phyloP scores from a whole-genome alignment of 2,797 vertebrate genomes.

The Takifugu ocellatus region DNA sequence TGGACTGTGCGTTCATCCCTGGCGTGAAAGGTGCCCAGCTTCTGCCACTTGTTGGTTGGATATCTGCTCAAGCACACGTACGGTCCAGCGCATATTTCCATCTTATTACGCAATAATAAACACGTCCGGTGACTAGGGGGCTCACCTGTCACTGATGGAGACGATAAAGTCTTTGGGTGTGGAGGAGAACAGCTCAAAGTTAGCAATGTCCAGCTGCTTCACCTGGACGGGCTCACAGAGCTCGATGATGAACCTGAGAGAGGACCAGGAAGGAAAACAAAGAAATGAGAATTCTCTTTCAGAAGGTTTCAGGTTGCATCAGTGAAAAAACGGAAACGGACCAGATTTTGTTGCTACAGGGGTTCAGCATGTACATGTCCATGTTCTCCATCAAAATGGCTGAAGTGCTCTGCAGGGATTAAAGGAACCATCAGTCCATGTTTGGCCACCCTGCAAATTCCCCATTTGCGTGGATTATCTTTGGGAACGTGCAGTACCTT shows the following conservation, averaged over 20 bases:
- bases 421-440: slow-evolving; percentile 2
- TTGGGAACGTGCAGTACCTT: slow-evolving; percentile 76
- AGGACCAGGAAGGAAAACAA: neutral
- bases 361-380: slow-evolving; percentile 97
- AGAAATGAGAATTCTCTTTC: neutral
- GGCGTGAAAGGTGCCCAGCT: slow-evolving; percentile 93
- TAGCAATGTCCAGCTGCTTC: slow-evolving; percentile 96
- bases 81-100: neutral
- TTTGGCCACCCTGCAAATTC: slow-evolving; percentile 2
- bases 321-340: slow-evolving; percentile 11
- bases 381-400: slow-evolving; percentile 96
- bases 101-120: neutral
- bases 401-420: slow-evolving; percentile 85
- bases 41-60: slow-evolving; percentile 96
- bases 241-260: slow-evolving; percentile 93
- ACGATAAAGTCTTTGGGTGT: slow-evolving; percentile 97
- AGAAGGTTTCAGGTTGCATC: neutral
- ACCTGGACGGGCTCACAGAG: slow-evolving; percentile 98
- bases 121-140: neutral
- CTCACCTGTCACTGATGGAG: slow-evolving; percentile 95
- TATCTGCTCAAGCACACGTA: slow-evolving; percentile 76
- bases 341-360: slow-evolving; percentile 98
- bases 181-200: slow-evolving; percentile 99
- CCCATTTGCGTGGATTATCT: neutral
- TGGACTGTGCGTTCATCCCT: slow-evolving; percentile 94